These are phyloP conservation scores for Heterohyrax brucei DNA, from an alignment of 2,797 vertebrate genomes.

Conservation along the genomic window DNA sequence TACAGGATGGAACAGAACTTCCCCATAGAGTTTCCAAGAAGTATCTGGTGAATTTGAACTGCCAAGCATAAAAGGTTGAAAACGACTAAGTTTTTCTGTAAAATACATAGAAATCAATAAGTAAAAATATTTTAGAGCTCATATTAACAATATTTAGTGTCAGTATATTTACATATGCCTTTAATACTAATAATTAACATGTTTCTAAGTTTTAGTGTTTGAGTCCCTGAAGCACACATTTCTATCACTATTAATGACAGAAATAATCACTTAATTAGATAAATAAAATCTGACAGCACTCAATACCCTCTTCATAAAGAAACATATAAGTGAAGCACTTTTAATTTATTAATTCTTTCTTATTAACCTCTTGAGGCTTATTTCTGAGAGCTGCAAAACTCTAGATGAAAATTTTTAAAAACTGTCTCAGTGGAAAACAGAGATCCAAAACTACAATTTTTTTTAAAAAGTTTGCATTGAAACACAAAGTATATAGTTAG, in stretches of 20 bases:
- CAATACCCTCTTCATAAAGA: not conserved
- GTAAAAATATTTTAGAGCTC: not conserved
- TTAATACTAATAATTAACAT: not conserved
- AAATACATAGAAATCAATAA: not conserved
- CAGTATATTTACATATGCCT: not conserved
- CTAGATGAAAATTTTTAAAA: constrained; percentile 54
- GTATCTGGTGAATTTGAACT: not conserved
- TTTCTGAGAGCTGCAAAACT: constrained; percentile 37
- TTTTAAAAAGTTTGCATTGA: constrained; percentile 55
- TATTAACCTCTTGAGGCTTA: constrained; percentile 14
- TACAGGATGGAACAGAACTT: too few species aligned
- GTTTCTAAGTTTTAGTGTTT: not conserved
- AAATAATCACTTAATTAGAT: constrained; percentile 9
- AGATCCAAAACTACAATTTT: not conserved
- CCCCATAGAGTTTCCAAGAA: too few species aligned
- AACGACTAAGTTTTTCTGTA: not conserved
- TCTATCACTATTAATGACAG: not conserved
- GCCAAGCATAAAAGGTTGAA: not conserved
- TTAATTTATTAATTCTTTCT: not conserved
- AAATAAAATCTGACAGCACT: not conserved
- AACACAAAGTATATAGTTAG: not conserved
- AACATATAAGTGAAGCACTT: constrained; percentile 18
- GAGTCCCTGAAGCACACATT: not conserved
- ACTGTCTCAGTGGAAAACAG: not conserved
- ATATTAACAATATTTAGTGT: not conserved